These are phyloP conservation scores for Seira sanloemensis DNA, from an alignment of 2,888 invertebrate species.

Conservation along the genomic window DNA sequence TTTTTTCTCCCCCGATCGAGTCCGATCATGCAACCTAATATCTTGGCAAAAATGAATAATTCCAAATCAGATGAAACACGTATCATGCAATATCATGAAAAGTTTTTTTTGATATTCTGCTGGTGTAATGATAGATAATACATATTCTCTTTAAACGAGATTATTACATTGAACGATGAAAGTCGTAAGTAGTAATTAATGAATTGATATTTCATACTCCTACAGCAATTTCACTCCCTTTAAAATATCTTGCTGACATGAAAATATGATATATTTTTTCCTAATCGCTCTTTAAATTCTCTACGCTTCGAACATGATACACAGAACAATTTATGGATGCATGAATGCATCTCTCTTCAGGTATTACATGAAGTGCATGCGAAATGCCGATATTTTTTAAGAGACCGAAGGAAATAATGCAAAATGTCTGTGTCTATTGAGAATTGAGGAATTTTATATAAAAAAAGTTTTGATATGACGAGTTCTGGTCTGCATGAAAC, in stretches of 20 bases:
- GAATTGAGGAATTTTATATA: conserved; percentile 36
- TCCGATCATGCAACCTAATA: conserved; percentile 20
- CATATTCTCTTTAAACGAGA: conserved; percentile 54
- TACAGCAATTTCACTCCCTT: background rate
- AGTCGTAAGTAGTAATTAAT: conserved; percentile 56
- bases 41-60: background rate
- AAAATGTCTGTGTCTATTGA: conserved; percentile 41
- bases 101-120: background rate
- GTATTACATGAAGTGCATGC: background rate
- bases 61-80: background rate
- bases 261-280: conserved; percentile 41
- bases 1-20: conserved; percentile 16
- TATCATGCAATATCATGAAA: background rate
- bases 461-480: background rate
- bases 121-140: background rate
- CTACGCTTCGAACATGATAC: background rate
- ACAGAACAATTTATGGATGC: conserved; percentile 32
- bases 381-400: too few relatives aligned
- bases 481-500: conserved; percentile 47
- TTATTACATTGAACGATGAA: conserved; percentile 55
- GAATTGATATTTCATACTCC: conserved; percentile 31
- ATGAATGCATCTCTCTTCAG: conserved; percentile 32
- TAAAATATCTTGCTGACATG: conserved; percentile 47
- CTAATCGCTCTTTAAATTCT: conserved; percentile 1
- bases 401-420: conserved; percentile 24